Percentiles rank a stretch among this genome's conserved stretches.
Conservation (phyloP, 2,888 invertebrate genomes). For the Phymatocera aterrima region DNA sequence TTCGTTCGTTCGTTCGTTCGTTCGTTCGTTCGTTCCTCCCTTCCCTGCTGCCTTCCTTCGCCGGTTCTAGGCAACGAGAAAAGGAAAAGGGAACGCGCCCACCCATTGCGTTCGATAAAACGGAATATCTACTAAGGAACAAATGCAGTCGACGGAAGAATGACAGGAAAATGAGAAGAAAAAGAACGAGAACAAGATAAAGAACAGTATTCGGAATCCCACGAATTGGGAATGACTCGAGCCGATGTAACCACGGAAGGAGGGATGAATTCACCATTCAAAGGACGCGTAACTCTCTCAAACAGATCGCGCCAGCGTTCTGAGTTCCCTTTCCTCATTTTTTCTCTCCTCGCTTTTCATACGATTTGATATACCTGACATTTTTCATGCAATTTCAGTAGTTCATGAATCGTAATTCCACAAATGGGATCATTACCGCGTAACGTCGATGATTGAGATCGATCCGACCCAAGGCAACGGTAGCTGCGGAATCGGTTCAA, state of each 20-base stretch:
- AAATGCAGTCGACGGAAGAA: conserved; percentile 66
- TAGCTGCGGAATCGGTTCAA: not conserved
- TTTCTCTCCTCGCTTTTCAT: no score
- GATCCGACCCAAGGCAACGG: no score
- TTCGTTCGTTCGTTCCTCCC: no score
- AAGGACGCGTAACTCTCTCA: not conserved
- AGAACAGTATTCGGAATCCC: not conserved
- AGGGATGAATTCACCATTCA: conserved; percentile 29
- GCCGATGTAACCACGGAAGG: conserved; percentile 24
- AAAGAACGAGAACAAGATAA: conserved; percentile 6
- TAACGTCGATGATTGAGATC: no score
- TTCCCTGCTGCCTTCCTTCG: conserved; percentile 10
- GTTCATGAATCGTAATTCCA: no score
- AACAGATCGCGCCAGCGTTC: not conserved
- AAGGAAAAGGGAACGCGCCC: conserved; percentile 48
- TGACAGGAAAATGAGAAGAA: conserved; percentile 47
- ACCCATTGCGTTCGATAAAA: conserved; percentile 68
- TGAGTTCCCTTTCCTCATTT: no score
- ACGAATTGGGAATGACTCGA: conserved; percentile 1
- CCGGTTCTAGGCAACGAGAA: conserved; percentile 21
- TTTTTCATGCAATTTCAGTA: no score
- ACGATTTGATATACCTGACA: no score
- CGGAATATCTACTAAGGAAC: conserved; percentile 72
- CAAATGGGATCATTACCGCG: no score
- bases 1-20: no score